Percentiles rank a stretch among this genome's conserved stretches.
Evolutionary conservation across 1,140 invertebrate species (phyloP).

Genomic region (Drosophila athabasca): DNA sequence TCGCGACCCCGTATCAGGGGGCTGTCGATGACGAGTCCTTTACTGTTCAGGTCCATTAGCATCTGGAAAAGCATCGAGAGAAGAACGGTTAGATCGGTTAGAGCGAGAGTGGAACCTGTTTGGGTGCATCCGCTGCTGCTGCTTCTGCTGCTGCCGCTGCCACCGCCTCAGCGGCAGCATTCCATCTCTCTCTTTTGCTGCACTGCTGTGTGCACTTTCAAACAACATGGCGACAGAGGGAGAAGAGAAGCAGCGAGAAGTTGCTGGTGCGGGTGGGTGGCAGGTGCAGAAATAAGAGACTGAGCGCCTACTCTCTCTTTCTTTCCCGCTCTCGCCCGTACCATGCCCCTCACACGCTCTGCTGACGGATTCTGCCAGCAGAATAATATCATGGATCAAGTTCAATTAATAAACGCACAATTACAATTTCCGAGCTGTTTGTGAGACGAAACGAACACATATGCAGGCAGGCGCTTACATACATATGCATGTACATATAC

Average conservation of each 20-base stretch:
- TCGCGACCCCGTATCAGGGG: constrained; percentile 90
- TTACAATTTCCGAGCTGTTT: constrained; percentile 35
- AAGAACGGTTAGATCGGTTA: constrained; percentile 3
- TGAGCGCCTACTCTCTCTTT: not conserved
- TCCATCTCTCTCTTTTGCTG: no score
- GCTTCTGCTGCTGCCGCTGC: no score
- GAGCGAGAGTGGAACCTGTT: constrained; percentile 13
- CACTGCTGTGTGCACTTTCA: constrained; percentile 41
- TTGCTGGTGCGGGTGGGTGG: constrained; percentile 15
- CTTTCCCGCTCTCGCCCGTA: not conserved
- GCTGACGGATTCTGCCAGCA: constrained; percentile 4
- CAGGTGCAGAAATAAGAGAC: constrained; percentile 42
- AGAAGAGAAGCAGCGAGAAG: constrained; percentile 22
- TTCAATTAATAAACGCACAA: constrained; percentile 60
- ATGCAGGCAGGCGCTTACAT: constrained; percentile 20
- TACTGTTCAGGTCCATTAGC: constrained; percentile 94
- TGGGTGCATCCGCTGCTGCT: not conserved
- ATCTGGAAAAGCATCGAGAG: constrained; percentile 86
- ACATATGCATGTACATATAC: constrained; percentile 27
- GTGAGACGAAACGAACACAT: constrained; percentile 22
- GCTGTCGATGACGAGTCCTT: constrained; percentile 91
- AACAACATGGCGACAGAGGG: constrained; percentile 64
- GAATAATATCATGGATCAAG: constrained; percentile 35
- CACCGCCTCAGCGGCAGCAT: no score
- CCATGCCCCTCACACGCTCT: not conserved